Conservation (phyloP, 1,140 invertebrate genomes). For the Drosophila sulfurigaster region DNA sequence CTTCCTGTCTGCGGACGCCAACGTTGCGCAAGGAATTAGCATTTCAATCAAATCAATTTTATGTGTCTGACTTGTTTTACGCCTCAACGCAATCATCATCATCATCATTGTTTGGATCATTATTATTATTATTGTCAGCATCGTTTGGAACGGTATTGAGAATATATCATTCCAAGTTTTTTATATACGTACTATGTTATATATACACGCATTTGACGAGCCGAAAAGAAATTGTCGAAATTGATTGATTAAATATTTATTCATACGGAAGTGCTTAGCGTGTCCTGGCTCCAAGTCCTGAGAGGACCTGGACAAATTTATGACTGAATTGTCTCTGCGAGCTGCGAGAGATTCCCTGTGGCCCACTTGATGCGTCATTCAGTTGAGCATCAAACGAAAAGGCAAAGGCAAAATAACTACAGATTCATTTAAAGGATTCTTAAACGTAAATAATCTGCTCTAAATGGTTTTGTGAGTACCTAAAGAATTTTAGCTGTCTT, state of each 20-base stretch:
- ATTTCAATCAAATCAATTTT: conserved; percentile 81
- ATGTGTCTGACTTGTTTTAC: conserved; percentile 81
- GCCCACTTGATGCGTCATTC: conserved; percentile 26
- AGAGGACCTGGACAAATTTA: conserved; percentile 32
- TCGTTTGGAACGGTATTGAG: conserved; percentile 36
- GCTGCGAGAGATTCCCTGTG: conserved; percentile 6
- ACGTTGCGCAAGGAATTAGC: conserved; percentile 59
- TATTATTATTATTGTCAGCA: conserved; percentile 27
- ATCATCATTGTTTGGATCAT: conserved; percentile 37
- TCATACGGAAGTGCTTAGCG: conserved; percentile 73
- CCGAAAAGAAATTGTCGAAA: conserved; percentile 68
- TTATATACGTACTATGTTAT: conserved; percentile 43
- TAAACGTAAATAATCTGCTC: neutral
- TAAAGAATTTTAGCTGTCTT: no score
- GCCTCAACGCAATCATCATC: conserved; percentile 47
- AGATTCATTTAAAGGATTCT: neutral
- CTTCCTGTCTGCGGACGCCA: neutral
- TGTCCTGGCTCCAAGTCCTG: conserved; percentile 24
- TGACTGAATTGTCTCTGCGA: conserved; percentile 35
- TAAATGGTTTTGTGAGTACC: neutral
- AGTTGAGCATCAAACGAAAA: conserved; percentile 14
- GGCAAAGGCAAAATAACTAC: neutral
- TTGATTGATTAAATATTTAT: conserved; percentile 83
- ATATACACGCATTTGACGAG: conserved; percentile 55
- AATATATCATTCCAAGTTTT: conserved; percentile 54